Evolutionary conservation across 1,140 invertebrate genomes (phyloP), one percentile per base, ranked within the genome.

Genomic region (Drosophila tropicalis): DNA sequence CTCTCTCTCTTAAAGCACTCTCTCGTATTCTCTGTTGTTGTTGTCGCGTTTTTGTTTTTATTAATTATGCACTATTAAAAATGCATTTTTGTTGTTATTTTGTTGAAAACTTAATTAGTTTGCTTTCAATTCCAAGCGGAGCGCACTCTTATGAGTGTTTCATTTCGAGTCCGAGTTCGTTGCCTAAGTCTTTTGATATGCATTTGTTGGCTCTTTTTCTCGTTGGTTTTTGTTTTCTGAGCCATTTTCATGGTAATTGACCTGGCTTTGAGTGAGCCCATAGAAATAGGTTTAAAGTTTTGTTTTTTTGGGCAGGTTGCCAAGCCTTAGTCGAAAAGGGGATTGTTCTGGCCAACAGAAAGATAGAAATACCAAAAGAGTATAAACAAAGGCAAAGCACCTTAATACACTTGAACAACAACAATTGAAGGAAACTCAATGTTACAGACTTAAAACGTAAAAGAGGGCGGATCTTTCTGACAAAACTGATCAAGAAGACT

Each of bases 41-140:
- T 55, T 25, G 29, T 29, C 29, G 29, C 29, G 29, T 29, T 55
- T 22, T 51, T 62, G n/a, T n/a, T 44, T 75, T 77, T 82, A 39
- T 86, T 81, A 86, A 86, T 85, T 84, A 84, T 85, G 73, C 81
- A 72, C 76, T 69, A 83, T 76, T 70, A 76, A 66, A 84, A 84
- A 68, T 72, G 65, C 76, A 81, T 69, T 83, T 86, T 51, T 51
- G 44, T 47, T 47, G 44, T 15, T 47, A 9, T 47, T 17, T 51
- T 51, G 44, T 51, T 68, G 62, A 76, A 83, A 86, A 86, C 79
- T 83, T 79, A 82, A 87, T 83, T 79, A 83, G 67, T 54, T 75
- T 40, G 69, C 68, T 76, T 85, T 83, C 69, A 62, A 65, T 70
- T 61, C 29, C 25, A 32, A 44, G 62, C 47, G 66, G 56, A 70